Base-by-base conservation (phyloP, 2,888 invertebrate genomes). In the Frankliniella intonsa region DNA sequence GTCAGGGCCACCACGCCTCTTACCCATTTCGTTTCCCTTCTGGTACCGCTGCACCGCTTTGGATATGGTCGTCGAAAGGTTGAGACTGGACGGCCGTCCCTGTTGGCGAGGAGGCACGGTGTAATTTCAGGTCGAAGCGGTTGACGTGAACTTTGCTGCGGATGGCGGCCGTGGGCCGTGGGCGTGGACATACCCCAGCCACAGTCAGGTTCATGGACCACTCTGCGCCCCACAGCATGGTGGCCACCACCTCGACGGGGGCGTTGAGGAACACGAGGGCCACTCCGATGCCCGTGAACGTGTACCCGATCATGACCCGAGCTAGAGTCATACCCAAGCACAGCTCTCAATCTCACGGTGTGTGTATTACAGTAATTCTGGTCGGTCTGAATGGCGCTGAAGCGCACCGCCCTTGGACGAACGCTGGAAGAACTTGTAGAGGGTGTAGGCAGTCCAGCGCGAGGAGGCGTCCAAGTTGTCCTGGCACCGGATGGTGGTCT, bases 401-500 rank as follows among this genome's bases (percentile, higher is more conserved):
- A 3, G 62, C 69, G 22, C 69, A 76, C 69, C 69, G 8, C 69
- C 69, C 14, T 55, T 38, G 25, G 69, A 25, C 69, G 38, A 12
- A 22, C 69, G 69, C 25, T 76, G 69, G 25, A 76, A 76, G 69
- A 76, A 76, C 69, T 76, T 76, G 69, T 76, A 76, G 25, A 76
- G 25, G 22, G 69, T 25, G 69, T 11, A 12, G 69, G 22, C 69
- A 12, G 69, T 9, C 69, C 69, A 76, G 22, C 69, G 69, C 11
- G 69, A 22, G 25, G 9, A 25, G 22, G 25, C 12, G 22, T 76
- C 69, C 22, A 3, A 8, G 25, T 76, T n/a, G 69, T 76, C 69
- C 22, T 25, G 22, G 69, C 69, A 76, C 8, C 12, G 3, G 69
- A 76, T 22, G 69, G 25, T 22, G 69, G 69, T 76, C 11, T 25